Evolutionary conservation across 2,797 vertebrate genomes (phyloP), one percentile per base, ranked within the genome.

Genomic region (Sibirionetta formosa): DNA sequence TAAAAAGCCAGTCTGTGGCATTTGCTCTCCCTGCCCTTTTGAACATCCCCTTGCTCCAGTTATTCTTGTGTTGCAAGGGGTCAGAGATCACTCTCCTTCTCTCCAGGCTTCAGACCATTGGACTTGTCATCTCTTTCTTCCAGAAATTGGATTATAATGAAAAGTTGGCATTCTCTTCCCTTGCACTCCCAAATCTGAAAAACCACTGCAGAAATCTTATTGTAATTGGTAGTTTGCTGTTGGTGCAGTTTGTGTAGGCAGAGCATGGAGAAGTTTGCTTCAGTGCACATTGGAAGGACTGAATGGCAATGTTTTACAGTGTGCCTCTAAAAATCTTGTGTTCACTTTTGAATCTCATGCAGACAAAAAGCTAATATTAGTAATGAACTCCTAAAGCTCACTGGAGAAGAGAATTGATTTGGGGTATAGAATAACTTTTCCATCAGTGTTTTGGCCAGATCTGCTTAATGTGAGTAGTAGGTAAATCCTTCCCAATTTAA

Each of bases 401-500:
- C 70, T 94, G 73, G 70, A 94, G 68, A 79, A 73, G 35, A 48
- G 44, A 93, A 91, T 50, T 90, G 66, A 75, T 91, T 72, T 79
- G 40, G 18, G 66, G 23, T 77, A 51, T 42, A 79, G 66, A 88
- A 29, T 66, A 90, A 63, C 31, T 48, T 68, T 71, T 75, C 73
- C 90, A 66, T 82, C 85, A 79, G 27, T 76, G 48, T 94, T 86
- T 66, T 86, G 66, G 82, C 83, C 73, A 86, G 61, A 48, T 69
- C 29, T 79, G 16, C 63, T 57, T 90, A 76, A 48, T 72, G 57
- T 33, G 56, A 76, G 8, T 58, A 76, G 77, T 82, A 79, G 80
- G 78, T 88, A 94, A 86, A 84, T 85, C 38, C 53, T 86, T 46
- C 48, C 64, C 56, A 94, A 86, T 94, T 90, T 83, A 77, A 63